A percentile compares a stretch with the other conserved stretches of the same genome.
Conservation (phyloP, 2,113 vertebrate genomes). For the Oreochromis tanganicae region DNA sequence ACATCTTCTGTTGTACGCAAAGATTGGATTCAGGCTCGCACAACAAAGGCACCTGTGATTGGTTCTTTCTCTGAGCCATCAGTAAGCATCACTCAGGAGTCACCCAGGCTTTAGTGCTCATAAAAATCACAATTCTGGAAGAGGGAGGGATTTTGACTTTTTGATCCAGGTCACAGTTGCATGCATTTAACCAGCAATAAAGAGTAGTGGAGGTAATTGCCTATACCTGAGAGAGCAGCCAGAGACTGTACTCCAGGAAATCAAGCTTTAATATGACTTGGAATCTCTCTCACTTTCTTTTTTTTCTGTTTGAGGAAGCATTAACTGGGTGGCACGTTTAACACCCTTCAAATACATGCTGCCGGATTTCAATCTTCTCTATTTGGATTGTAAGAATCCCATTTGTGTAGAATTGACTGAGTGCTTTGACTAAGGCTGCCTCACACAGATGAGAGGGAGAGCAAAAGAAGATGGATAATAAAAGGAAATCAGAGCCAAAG, state of each 20-base stretch:
- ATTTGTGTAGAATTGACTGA: constrained; percentile 60
- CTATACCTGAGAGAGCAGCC: constrained; percentile 3
- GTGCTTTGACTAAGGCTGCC: constrained; percentile 38
- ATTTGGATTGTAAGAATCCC: constrained; percentile 49
- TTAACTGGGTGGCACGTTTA: constrained; percentile 45
- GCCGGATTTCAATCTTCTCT: constrained; percentile 42
- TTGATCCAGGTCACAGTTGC: constrained; percentile 23
- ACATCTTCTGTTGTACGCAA: neutral
- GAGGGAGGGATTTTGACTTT: neutral
- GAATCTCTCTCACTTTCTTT: neutral
- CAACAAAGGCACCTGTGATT: neutral
- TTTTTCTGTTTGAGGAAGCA: constrained; percentile 35
- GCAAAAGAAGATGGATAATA: constrained; percentile 7
- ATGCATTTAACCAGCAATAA: constrained; percentile 15
- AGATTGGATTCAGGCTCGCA: neutral
- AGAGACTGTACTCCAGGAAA: constrained; percentile 11
- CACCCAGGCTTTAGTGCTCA: constrained; percentile 11
- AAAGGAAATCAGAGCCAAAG: neutral
- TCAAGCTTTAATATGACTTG: constrained; percentile 33
- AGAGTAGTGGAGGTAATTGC: neutral
- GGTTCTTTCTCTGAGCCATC: neutral
- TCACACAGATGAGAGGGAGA: constrained; percentile 21
- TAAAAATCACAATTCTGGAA: neutral
- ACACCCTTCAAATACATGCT: constrained; percentile 38
- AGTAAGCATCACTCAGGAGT: neutral